Percentiles rank a stretch among this genome's conserved stretches.
Evolutionary conservation across 2,797 vertebrate genomes (phyloP).

Genomic region (Anableps anableps): DNA sequence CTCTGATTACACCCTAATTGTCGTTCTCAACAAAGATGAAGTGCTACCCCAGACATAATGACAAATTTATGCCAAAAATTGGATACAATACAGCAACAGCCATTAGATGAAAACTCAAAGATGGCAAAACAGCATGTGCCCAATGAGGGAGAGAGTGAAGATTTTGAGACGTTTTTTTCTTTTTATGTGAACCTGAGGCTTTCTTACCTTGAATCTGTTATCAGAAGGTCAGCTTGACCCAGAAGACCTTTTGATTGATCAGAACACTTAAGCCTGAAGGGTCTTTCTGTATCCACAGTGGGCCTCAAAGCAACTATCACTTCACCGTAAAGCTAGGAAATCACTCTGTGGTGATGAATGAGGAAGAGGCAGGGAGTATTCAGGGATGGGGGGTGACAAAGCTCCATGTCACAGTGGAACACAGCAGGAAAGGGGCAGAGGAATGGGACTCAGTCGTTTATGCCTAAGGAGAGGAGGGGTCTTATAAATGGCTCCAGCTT

Average conservation of each 20-base stretch:
- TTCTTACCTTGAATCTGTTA: constrained; percentile 39
- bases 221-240: constrained; percentile 59
- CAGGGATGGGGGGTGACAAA: constrained; percentile 64
- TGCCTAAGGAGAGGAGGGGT: constrained; percentile 51
- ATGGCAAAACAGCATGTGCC: background rate
- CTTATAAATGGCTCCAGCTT: constrained; percentile 79
- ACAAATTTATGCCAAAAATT: constrained; percentile 39
- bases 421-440: constrained; percentile 63
- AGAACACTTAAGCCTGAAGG: constrained; percentile 62
- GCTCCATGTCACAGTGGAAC: constrained; percentile 61
- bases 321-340: constrained; percentile 65
- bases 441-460: constrained; percentile 53
- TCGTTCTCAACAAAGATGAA: constrained; percentile 64
- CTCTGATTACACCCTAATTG: constrained; percentile 71
- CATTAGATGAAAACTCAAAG: constrained; percentile 35
- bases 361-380: constrained; percentile 44
- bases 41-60: constrained; percentile 51
- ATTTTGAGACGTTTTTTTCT: background rate
- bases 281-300: constrained; percentile 65
- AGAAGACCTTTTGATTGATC: constrained; percentile 69
- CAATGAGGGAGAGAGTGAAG: background rate
- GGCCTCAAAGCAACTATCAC: constrained; percentile 68
- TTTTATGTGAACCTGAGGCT: background rate
- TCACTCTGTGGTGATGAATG: constrained; percentile 78
- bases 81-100: constrained; percentile 14